A percentile compares a stretch with the other conserved stretches of the same genome.
phyloP scores from a whole-genome alignment of 2,797 vertebrate species.

The Myoxocephalus aenaeus region DNA sequence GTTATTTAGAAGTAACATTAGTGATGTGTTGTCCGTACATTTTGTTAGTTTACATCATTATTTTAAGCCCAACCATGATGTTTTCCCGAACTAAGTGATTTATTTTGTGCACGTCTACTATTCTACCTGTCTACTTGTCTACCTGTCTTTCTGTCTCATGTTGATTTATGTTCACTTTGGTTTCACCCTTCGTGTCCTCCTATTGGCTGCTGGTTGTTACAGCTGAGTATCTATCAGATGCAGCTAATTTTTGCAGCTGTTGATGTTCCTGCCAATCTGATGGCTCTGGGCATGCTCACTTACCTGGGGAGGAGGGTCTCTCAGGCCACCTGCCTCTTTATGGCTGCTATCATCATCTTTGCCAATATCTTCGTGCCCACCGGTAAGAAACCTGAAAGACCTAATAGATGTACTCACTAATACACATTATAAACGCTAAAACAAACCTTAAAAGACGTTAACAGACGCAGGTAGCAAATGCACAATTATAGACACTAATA shows the following conservation, averaged over 20 bases:
- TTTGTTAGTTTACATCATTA: too few species aligned
- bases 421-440: neutral
- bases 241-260: conserved; percentile 85
- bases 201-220: conserved; percentile 31
- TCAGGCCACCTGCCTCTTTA: conserved; percentile 79
- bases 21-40: too few species aligned
- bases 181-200: neutral
- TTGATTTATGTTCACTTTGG: neutral
- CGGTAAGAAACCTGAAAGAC: conserved; percentile 65
- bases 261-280: conserved; percentile 84
- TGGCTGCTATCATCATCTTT: conserved; percentile 80
- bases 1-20: too few species aligned
- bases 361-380: conserved; percentile 82
- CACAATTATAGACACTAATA: too few species aligned
- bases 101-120: neutral
- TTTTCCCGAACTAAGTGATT: too few species aligned
- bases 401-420: too few species aligned
- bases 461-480: too few species aligned
- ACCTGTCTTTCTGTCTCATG: neutral
- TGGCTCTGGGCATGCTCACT: conserved; percentile 77
- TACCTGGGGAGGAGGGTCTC: conserved; percentile 78
- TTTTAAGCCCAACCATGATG: too few species aligned
- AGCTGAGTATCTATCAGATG: conserved; percentile 85
- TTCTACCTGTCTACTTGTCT: neutral
- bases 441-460: too few species aligned